These are phyloP conservation scores for Myathropa florea DNA, from an alignment of 2,888 invertebrate genomes.

Conservation along the genomic window DNA sequence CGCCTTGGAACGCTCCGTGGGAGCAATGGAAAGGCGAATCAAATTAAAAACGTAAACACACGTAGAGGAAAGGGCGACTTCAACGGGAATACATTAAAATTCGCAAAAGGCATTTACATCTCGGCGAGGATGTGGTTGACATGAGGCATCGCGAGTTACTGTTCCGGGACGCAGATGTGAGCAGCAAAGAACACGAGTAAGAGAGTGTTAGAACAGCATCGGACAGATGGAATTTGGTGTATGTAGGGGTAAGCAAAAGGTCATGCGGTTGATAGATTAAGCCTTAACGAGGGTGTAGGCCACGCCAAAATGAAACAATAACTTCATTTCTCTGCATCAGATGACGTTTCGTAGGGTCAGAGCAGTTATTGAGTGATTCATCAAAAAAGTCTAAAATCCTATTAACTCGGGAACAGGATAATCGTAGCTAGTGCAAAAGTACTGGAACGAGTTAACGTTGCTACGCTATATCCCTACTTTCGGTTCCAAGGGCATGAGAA, in stretches of 20 bases:
- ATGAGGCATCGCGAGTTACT: neutral
- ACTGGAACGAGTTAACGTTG: too few relatives aligned
- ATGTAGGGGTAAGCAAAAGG: neutral
- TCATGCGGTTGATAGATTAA: neutral
- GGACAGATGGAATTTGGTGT: neutral
- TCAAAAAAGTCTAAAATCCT: too few relatives aligned
- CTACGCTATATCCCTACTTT: too few relatives aligned
- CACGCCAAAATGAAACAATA: neutral
- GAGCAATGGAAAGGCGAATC: neutral
- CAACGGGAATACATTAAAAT: neutral
- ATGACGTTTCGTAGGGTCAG: too few relatives aligned
- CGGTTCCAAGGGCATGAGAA: too few relatives aligned
- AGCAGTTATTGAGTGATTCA: too few relatives aligned
- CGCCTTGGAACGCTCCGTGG: neutral
- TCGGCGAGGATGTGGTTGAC: neutral
- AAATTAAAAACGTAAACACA: neutral
- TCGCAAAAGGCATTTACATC: neutral
- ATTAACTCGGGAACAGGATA: too few relatives aligned
- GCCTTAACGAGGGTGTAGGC: neutral
- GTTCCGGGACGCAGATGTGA: neutral
- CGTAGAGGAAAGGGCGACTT: neutral
- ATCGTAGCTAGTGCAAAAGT: too few relatives aligned
- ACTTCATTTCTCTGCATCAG: neutral
- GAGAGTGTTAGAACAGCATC: neutral
- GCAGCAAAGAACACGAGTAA: neutral